Evolutionary conservation across 2,113 vertebrate species (phyloP).

Genomic region (Solea solea): DNA sequence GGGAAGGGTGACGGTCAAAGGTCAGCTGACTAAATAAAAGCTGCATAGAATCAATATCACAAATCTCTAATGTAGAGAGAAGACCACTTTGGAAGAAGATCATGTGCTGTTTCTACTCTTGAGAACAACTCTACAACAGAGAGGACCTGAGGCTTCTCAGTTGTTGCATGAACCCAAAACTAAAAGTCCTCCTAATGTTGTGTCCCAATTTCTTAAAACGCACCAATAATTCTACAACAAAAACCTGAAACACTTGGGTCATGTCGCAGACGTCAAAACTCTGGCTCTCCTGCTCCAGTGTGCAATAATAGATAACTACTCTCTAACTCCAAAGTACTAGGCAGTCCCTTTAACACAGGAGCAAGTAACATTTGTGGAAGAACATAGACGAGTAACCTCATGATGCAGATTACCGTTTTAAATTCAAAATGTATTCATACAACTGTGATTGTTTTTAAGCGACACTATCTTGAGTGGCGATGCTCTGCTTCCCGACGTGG

Average conservation of each 20-base stretch:
- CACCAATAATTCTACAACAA: too few relatives aligned
- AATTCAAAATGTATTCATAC: not conserved
- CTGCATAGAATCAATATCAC: slow-evolving; percentile 55
- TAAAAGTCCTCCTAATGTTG: too few relatives aligned
- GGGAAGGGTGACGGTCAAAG: not conserved
- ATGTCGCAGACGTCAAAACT: too few relatives aligned
- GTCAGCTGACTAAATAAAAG: slow-evolving; percentile 29
- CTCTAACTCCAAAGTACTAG: too few relatives aligned
- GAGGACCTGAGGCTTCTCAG: too few relatives aligned
- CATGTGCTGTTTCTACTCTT: not conserved
- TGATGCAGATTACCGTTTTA: not conserved
- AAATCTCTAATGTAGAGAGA: slow-evolving; percentile 70
- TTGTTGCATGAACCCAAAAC: too few relatives aligned
- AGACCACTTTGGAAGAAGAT: slow-evolving; percentile 17
- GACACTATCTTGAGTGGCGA: not conserved
- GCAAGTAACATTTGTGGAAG: slow-evolving; percentile 4
- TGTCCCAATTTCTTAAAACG: too few relatives aligned
- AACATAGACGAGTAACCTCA: not conserved
- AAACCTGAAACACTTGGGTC: too few relatives aligned
- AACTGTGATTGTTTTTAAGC: not conserved
- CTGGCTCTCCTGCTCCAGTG: slow-evolving; percentile 8
- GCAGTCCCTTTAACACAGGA: not conserved
- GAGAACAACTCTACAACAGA: not conserved
- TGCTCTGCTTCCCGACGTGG: too few relatives aligned
- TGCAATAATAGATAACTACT: not conserved